These are phyloP conservation scores for Platerodrilus igneus DNA, from an alignment of 2,888 invertebrate species.

Conservation along the genomic window DNA sequence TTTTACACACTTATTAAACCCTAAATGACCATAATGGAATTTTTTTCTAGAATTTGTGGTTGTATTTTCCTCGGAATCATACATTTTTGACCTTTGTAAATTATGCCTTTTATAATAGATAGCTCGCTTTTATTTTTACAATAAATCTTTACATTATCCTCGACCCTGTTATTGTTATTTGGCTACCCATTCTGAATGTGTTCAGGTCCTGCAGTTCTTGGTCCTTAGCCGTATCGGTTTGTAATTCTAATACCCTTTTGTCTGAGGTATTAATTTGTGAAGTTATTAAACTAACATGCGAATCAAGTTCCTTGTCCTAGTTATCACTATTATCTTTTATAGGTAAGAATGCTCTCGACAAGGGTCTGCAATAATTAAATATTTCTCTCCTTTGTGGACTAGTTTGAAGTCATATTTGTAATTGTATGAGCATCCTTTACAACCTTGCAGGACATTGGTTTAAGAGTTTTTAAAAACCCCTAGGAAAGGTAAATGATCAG, in stretches of 20 bases:
- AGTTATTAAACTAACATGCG: no score
- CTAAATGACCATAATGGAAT: constrained; percentile 32
- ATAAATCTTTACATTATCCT: no score
- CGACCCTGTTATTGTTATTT: neutral
- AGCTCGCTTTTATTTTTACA: constrained; percentile 17
- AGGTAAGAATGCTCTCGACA: neutral
- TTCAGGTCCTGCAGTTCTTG: neutral
- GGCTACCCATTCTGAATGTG: neutral
- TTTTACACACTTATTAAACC: constrained; percentile 28
- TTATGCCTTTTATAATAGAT: constrained; percentile 12
- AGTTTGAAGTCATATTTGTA: neutral
- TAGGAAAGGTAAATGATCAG: constrained; percentile 22
- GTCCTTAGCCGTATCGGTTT: neutral
- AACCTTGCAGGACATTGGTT: neutral
- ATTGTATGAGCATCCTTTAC: neutral
- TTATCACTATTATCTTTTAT: no score
- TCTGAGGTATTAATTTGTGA: no score
- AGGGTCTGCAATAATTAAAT: constrained; percentile 4
- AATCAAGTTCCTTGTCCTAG: no score
- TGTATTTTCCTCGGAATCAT: constrained; percentile 26
- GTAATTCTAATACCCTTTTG: no score
- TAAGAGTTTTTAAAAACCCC: constrained; percentile 2
- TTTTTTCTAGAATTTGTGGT: constrained; percentile 25
- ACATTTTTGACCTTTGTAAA: constrained; percentile 19
- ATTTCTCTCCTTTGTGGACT: neutral